Conservation (phyloP, 1,140 invertebrate species). For the Heliothis subflexa region DNA sequence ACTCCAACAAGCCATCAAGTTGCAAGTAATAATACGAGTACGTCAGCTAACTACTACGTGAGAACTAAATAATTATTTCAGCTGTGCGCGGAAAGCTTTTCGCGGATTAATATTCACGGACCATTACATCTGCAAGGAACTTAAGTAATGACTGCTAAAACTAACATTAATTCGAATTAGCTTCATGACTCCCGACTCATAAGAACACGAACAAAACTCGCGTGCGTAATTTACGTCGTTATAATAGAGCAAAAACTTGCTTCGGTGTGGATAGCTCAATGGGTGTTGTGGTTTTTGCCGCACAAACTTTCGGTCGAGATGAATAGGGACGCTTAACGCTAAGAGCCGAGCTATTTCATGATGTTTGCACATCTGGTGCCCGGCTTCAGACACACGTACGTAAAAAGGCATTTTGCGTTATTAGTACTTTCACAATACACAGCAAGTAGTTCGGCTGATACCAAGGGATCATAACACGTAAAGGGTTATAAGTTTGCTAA, state of each 20-base stretch:
- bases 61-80: constrained; percentile 6
- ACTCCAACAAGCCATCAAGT: too few species aligned
- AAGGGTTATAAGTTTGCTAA: constrained; percentile 2
- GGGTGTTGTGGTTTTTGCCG: constrained; percentile 33
- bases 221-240: constrained; percentile 24
- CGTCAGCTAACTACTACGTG: not conserved
- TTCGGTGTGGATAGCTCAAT: not conserved
- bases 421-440: constrained; percentile 1
- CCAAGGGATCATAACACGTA: not conserved
- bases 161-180: constrained; percentile 19
- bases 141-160: not conserved
- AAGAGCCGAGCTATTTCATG: constrained; percentile 23
- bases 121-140: constrained; percentile 3
- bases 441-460: not conserved
- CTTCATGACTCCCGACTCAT: constrained; percentile 20
- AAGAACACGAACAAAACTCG: not conserved
- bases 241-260: constrained; percentile 26
- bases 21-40: not conserved
- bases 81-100: not conserved
- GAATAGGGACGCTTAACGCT: constrained; percentile 22
- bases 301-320: constrained; percentile 32
- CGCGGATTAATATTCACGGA: constrained; percentile 18
- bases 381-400: constrained; percentile 22
- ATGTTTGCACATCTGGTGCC: constrained; percentile 34
- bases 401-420: constrained; percentile 11